phyloP scores from a whole-genome alignment of 2,888 invertebrate genomes.

The Eremobia ochroleuca region DNA sequence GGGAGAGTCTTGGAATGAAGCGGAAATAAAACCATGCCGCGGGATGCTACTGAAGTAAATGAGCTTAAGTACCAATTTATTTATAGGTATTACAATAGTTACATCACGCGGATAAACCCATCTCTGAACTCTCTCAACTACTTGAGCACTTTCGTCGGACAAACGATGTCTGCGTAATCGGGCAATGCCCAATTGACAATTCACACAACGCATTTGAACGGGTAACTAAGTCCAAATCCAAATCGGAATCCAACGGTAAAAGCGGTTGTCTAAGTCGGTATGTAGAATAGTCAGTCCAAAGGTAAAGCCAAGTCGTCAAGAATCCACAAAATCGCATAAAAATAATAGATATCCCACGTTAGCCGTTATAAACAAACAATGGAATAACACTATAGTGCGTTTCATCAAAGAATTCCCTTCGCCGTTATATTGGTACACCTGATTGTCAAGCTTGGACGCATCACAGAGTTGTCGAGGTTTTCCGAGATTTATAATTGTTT shows the following conservation, averaged over 20 bases:
- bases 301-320: slow-evolving; percentile 1
- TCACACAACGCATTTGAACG: slow-evolving; percentile 15
- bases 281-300: slow-evolving; percentile 4
- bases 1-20: not conserved
- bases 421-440: too few relatives aligned
- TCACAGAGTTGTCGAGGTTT: too few relatives aligned
- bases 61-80: not conserved
- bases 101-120: slow-evolving; percentile 6
- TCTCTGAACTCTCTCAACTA: slow-evolving; percentile 12
- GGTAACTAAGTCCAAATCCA: slow-evolving; percentile 1
- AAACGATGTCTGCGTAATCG: slow-evolving; percentile 7
- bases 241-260: slow-evolving; percentile 6
- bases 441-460: too few relatives aligned
- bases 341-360: not conserved
- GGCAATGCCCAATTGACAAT: slow-evolving; percentile 1
- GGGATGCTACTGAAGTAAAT: not conserved
- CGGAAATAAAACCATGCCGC: slow-evolving; percentile 4
- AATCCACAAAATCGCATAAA: not conserved
- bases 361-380: not conserved
- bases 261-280: not conserved
- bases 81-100: not conserved
- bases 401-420: too few relatives aligned
- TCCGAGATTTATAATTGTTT: too few relatives aligned
- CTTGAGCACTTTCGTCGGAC: slow-evolving; percentile 5
- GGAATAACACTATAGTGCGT: too few relatives aligned